Evolutionary conservation across 2,113 vertebrate genomes (phyloP).

Genomic region (Ammodramus savannarum): DNA sequence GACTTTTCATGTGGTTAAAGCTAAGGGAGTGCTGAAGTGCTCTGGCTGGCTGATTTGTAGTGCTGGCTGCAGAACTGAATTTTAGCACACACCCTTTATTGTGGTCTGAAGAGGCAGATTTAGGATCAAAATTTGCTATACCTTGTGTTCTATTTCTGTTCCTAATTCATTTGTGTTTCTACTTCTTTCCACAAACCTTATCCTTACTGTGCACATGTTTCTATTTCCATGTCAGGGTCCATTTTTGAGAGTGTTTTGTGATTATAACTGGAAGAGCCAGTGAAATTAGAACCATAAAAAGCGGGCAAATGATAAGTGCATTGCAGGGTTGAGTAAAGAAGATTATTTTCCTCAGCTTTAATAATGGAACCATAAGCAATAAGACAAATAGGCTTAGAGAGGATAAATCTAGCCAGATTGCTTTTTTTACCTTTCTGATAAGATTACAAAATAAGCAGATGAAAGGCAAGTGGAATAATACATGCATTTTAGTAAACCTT

Average conservation of each 20-base stretch:
- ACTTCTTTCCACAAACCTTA: neutral
- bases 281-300: conserved; percentile 17
- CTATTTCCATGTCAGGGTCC: neutral
- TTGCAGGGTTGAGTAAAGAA: neutral
- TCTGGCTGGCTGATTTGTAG: neutral
- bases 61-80: neutral
- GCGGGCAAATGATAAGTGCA: neutral
- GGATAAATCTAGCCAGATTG: conserved; percentile 35
- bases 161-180: neutral
- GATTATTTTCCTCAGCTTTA: conserved; percentile 49
- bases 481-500: conserved; percentile 8
- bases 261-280: neutral
- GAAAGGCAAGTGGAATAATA: conserved; percentile 30
- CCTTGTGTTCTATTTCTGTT: neutral
- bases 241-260: neutral
- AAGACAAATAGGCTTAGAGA: conserved; percentile 54
- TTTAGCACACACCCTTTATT: neutral
- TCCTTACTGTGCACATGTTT: neutral
- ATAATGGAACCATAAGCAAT: conserved; percentile 47
- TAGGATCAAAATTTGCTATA: neutral
- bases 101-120: neutral
- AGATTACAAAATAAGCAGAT: conserved; percentile 61
- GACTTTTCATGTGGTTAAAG: conserved; percentile 1
- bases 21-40: neutral
- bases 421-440: conserved; percentile 49